phyloP scores from a whole-genome alignment of 2,797 vertebrate species.

The Intellagama lesueurii region DNA sequence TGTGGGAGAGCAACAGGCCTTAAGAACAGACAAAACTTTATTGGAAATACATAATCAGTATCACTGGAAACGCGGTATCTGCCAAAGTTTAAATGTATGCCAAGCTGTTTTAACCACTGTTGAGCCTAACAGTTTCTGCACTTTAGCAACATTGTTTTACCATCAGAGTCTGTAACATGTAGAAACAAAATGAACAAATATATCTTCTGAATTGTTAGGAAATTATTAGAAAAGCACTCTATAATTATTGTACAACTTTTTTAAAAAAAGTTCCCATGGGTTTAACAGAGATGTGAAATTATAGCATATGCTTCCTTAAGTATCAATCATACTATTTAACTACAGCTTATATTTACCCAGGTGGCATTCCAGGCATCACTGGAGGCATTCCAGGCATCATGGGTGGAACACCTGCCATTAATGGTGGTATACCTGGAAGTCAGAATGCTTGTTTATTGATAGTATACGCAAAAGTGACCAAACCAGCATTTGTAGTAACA shows the following conservation, averaged over 20 bases:
- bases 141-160: neutral
- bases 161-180: neutral
- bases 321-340: neutral
- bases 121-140: neutral
- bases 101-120: neutral
- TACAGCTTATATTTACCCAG: conserved; percentile 83
- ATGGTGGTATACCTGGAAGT: conserved; percentile 91
- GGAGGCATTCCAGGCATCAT: conserved; percentile 98
- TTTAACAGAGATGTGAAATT: neutral
- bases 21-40: neutral
- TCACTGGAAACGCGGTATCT: neutral
- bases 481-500: neutral
- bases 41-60: neutral
- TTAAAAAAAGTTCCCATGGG: neutral
- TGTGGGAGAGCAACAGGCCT: neutral
- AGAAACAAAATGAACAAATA: neutral
- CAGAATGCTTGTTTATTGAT: neutral
- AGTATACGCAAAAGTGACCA: neutral
- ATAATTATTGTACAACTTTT: neutral
- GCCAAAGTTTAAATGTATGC: neutral
- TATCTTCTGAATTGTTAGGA: neutral
- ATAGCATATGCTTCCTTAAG: neutral
- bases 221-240: neutral
- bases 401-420: conserved; percentile 96
- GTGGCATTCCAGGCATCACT: conserved; percentile 96